Base-by-base conservation (phyloP, 2,888 invertebrate genomes). In the Ephialtes manifestator region DNA sequence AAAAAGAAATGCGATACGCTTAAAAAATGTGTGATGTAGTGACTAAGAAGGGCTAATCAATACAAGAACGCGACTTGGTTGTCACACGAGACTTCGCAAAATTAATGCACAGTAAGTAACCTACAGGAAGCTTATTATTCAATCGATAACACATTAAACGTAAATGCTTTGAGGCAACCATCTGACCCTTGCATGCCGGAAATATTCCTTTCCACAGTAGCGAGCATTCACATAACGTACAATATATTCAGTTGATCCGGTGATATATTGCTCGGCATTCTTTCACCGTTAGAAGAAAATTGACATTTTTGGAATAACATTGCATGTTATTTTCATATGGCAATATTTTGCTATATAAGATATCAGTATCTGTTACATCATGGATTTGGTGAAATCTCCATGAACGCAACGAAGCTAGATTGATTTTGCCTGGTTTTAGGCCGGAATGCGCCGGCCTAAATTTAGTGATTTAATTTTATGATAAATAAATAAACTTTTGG, bases 121-220 rank as follows among this genome's bases (percentile, higher is more conserved):
- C 55, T 11, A 55, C 11, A 20, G 24, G 24, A 24, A 20, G 20
- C 55, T 35, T 15, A 67, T 67, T 67, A 67, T 43, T 67, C 46
- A 67, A 35, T 35, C 39, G 39, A 67, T 67, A 39, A 43, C 67
- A 39, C 67, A 39, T 20, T 67, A 18, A 43, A 20, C 39, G 35
- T 67, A 20, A 18, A 15, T 55, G 55, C 10, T 11, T 20, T 20
- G 20, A 18, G 53, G 53, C 53, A 53, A 20, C 53, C 53, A 10
- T 20, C 10, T 55, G 55, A 55, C 55, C 11, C 55, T 55, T 20
- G 24, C 7, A 55, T 55, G 55, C 55, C 55, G 20, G 55, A 39
- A 39, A 43, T 67, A 20, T 67, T 13, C 39, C 20, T 55, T 20
- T 55, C 55, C 11, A 20, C 55, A 24, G 11, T 11, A 55, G n/a